phyloP scores from a whole-genome alignment of 2,797 vertebrate genomes.

The Darevskia mixta region DNA sequence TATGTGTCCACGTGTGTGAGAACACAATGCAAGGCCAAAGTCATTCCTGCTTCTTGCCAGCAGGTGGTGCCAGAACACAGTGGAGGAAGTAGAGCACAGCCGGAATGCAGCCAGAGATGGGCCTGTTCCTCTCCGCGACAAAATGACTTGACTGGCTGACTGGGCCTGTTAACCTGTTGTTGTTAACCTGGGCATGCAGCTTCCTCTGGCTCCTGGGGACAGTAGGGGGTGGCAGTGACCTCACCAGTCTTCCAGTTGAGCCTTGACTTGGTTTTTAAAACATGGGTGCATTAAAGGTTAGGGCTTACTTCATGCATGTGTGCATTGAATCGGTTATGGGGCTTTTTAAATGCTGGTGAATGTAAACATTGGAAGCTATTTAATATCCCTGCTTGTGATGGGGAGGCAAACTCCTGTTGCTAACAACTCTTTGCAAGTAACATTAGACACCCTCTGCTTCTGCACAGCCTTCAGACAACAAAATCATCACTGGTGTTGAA shows the following conservation, averaged over 20 bases:
- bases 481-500: not conserved
- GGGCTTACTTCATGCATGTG: not conserved
- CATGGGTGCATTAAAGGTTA: not conserved
- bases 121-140: not conserved
- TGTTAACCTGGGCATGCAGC: too few relatives aligned
- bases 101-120: not conserved
- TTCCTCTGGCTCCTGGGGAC: too few relatives aligned
- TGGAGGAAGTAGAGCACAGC: not conserved
- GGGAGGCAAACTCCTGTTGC: not conserved
- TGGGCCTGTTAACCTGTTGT: too few relatives aligned
- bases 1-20: not conserved
- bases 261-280: not conserved
- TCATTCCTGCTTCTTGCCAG: not conserved
- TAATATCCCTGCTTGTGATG: constrained; percentile 36
- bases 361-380: constrained; percentile 45
- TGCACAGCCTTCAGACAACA: not conserved
- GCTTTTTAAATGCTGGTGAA: constrained; percentile 2
- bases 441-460: not conserved
- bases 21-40: too few relatives aligned
- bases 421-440: not conserved
- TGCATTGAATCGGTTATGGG: not conserved
- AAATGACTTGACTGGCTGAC: not conserved
- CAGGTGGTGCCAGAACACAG: not conserved
- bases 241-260: not conserved
- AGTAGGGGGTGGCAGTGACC: not conserved